Evolutionary conservation across 2,113 vertebrate species (phyloP), one percentile per base, ranked within the genome.

Genomic region (Entelurus aequoreus): DNA sequence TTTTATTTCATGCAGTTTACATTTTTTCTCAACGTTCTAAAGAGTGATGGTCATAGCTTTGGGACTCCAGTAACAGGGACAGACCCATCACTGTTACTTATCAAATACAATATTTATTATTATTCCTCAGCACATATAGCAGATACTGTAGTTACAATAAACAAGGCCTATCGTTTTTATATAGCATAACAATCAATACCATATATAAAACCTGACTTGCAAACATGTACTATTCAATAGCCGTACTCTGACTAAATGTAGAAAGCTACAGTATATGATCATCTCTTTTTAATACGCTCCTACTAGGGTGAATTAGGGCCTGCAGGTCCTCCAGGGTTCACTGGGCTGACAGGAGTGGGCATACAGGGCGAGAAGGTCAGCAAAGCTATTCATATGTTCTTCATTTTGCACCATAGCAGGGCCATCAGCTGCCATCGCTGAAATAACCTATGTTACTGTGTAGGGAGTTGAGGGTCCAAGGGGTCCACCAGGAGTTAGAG

Each of bases 291-390:
- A 7, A 9, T 66, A 12, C 57, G 77, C 72, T 48, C 21, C 51
- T 60, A 76, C 49, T 76, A 95, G 93, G 90, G 93, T 77, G 90
- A 95, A 49, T 38, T 92, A 5, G 93, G 90, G 21, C 88, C 88
- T 69, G 84, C 88, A 76, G 92, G 93, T 73, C 84, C 83, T 74
- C 83, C 90, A 3, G 93, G 94, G 8, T 86, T 80, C 74, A 55
- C 72, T 82, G 93, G 94, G 65, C 86, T 85, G 53, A 74, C 89
- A 73, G 91, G 92, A 63, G 73, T 78, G 72, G 93, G 92, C 69
- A 90, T 94, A 77, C 92, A 93, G 75, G 92, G 93, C 77, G 92
- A 95, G 63, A 96, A 94, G 91, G 91, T 94, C 58, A 68, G 71
- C 8, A 15, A 6, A 53, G 36, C 16, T 2, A 62, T 60, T 11